Evolutionary conservation across 2,113 vertebrate species (phyloP).

Genomic region (Leiothrix lutea): DNA sequence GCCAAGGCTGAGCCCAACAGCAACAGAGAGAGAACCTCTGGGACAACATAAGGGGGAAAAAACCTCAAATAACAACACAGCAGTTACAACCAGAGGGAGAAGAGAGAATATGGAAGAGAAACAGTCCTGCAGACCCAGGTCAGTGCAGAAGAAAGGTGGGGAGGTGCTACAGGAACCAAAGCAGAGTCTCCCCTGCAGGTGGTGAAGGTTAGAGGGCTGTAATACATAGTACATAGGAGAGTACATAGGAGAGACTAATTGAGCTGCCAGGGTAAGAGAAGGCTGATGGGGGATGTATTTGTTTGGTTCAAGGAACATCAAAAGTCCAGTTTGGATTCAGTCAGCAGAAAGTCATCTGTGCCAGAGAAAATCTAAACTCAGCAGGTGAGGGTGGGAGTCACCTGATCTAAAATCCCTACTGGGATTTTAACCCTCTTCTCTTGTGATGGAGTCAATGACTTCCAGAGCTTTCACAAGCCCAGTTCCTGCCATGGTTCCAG

Average conservation of each 20-base stretch:
- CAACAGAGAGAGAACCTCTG: accelerated
- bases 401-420: no score
- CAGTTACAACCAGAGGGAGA: neutral
- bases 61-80: neutral
- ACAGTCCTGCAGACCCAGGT: neutral
- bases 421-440: neutral
- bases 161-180: neutral
- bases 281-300: neutral
- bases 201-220: neutral
- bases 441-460: accelerated
- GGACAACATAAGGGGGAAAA: neutral
- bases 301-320: neutral
- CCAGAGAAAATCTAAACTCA: neutral
- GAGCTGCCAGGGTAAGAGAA: neutral
- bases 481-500: accelerated
- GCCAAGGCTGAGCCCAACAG: neutral
- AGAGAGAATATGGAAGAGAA: neutral
- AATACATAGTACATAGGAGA: neutral
- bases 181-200: neutral
- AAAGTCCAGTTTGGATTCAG: neutral
- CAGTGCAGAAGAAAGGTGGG: no score
- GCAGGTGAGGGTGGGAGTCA: neutral
- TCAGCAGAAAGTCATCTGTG: neutral
- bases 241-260: neutral
- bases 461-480: neutral